phyloP scores from a whole-genome alignment of 1,140 invertebrate species.

The Chelonus insularis region DNA sequence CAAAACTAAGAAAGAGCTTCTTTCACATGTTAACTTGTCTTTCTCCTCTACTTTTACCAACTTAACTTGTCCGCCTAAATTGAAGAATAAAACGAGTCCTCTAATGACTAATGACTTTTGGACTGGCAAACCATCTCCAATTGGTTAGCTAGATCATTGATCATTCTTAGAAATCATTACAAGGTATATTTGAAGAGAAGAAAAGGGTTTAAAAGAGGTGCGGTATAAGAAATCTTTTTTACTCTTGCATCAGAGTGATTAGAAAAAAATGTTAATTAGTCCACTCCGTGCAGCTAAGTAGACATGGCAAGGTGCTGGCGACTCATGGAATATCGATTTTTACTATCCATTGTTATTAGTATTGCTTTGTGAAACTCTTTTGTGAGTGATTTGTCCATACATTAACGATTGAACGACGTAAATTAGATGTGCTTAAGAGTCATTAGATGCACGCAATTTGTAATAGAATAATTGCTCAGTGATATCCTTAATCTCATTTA shows the following conservation, averaged over 20 bases:
- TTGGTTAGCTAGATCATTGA: background rate
- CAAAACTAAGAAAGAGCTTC: constrained; percentile 24
- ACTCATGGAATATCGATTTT: constrained; percentile 1
- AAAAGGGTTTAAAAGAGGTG: background rate
- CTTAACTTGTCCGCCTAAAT: too few species aligned
- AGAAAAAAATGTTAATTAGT: constrained; percentile 1
- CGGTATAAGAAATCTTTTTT: background rate
- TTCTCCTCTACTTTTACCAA: constrained; percentile 16
- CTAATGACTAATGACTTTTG: background rate
- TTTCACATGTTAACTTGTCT: constrained; percentile 27
- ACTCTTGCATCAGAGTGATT: too few species aligned
- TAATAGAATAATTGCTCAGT: background rate
- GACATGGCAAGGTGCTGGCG: constrained; percentile 11
- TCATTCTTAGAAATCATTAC: background rate
- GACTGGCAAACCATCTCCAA: background rate
- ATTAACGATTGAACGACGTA: constrained; percentile 1
- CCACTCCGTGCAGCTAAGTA: constrained; percentile 2
- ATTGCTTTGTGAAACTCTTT: constrained; percentile 2
- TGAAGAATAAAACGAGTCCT: too few species aligned
- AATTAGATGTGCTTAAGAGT: constrained; percentile 2
- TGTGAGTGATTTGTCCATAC: background rate
- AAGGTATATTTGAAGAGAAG: background rate
- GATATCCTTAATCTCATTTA: too few species aligned
- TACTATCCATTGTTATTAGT: constrained; percentile 18
- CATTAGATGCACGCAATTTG: constrained; percentile 25